Percentiles rank a stretch among this genome's conserved stretches.
Evolutionary conservation across 2,888 invertebrate species (phyloP).

Genomic region (Lysandra bellargus): DNA sequence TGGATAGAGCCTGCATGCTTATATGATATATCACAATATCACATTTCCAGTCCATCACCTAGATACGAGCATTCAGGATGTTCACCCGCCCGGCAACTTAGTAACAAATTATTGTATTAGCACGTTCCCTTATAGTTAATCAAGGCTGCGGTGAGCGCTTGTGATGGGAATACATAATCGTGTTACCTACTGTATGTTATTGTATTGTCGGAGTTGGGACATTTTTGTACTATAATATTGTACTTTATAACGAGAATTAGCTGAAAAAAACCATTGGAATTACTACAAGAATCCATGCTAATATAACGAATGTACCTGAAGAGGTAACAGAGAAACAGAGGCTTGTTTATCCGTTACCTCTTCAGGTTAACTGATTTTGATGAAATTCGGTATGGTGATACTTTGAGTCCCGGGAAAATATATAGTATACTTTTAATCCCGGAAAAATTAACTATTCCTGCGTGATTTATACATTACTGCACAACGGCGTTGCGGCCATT

Average conservation of each 20-base stretch:
- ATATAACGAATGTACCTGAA: too few species aligned
- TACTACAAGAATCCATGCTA: too few species aligned
- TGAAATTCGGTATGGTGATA: background rate
- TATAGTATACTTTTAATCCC: background rate
- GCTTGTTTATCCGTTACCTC: too few species aligned
- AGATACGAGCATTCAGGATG: background rate
- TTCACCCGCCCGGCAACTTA: slow-evolving; percentile 2
- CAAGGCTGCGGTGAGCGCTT: slow-evolving; percentile 12
- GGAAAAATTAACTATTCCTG: background rate
- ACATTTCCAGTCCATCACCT: background rate
- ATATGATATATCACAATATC: background rate
- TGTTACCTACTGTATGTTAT: background rate
- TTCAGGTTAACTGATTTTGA: background rate
- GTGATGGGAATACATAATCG: slow-evolving; percentile 13
- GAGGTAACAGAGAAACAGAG: too few species aligned
- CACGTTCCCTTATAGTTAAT: slow-evolving; percentile 6
- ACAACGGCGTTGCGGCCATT: too few species aligned
- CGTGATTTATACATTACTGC: too few species aligned
- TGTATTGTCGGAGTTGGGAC: background rate
- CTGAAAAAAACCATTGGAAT: too few species aligned
- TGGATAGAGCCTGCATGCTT: background rate
- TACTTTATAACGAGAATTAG: background rate
- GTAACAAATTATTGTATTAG: slow-evolving; percentile 18
- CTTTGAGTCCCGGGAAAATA: too few species aligned
- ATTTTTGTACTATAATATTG: background rate